Conservation (phyloP, 64 coral and sea anemone species). For the Montipora capricornis region DNA sequence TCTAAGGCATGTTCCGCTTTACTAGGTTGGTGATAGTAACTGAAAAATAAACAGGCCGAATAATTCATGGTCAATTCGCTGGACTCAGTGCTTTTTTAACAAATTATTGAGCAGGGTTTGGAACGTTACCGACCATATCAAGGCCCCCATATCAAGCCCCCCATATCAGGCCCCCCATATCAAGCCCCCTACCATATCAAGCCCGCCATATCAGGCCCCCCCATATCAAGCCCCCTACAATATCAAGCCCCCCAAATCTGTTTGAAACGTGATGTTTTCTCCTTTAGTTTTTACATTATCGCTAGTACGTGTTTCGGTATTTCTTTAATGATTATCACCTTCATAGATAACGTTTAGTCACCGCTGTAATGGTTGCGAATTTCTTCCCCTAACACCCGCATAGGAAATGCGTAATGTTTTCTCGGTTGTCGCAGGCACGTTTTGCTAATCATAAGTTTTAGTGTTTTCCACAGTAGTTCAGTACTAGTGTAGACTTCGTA, state of each 20-base stretch:
- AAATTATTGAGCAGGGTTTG: too few species aligned
- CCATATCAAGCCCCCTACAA: too few species aligned
- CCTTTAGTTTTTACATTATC: not conserved
- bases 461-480: not conserved
- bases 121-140: too few species aligned
- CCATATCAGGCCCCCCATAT: too few species aligned
- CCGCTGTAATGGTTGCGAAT: not conserved
- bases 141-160: too few species aligned
- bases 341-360: not conserved
- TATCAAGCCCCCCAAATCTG: not conserved
- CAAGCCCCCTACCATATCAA: too few species aligned
- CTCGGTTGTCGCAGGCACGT: not conserved
- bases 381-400: not conserved
- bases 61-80: too few species aligned
- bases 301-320: not conserved
- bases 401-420: not conserved
- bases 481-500: not conserved
- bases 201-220: too few species aligned
- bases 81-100: too few species aligned
- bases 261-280: not conserved
- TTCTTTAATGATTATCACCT: not conserved
- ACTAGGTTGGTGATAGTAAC: too few species aligned
- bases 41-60: too few species aligned
- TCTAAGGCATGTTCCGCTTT: too few species aligned
- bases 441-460: conserved; percentile 22